Percentiles rank a stretch among this genome's conserved stretches.
Evolutionary conservation across 2,888 invertebrate species (phyloP).

Genomic region (Bugulina stolonifera): DNA sequence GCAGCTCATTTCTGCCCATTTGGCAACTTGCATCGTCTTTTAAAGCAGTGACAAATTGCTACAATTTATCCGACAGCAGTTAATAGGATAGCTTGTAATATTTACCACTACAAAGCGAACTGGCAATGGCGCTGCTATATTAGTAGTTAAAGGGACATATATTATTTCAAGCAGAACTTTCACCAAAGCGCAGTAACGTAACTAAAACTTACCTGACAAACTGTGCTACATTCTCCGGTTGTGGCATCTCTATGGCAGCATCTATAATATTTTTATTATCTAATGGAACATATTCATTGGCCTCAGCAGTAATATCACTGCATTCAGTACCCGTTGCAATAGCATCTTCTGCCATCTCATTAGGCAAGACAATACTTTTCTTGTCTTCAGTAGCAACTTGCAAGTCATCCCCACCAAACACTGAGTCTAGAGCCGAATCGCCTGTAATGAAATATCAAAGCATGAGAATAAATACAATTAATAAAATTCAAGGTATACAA

Average conservation of each 20-base stretch:
- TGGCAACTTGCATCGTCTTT: no score
- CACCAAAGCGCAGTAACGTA: no score
- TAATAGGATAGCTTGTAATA: no score
- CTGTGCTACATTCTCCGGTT: conserved; percentile 18
- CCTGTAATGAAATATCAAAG: background rate
- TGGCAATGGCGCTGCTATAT: no score
- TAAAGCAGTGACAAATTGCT: no score
- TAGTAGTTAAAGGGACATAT: no score
- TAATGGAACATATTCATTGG: background rate
- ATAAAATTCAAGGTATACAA: no score
- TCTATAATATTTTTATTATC: background rate
- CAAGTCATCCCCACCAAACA: background rate
- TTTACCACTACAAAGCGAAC: no score
- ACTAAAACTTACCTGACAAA: conserved; percentile 4
- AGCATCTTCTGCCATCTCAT: background rate
- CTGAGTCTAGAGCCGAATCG: conserved; percentile 7
- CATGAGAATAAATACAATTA: no score
- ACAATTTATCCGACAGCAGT: no score
- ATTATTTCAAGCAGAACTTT: no score
- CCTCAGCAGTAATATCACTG: background rate
- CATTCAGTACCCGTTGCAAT: background rate
- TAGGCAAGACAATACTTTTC: background rate
- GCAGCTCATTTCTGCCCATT: no score
- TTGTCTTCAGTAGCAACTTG: background rate
- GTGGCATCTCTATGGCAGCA: background rate